These are phyloP conservation scores for Plectropomus leopardus DNA, from an alignment of 2,113 vertebrate genomes.

Conservation along the genomic window DNA sequence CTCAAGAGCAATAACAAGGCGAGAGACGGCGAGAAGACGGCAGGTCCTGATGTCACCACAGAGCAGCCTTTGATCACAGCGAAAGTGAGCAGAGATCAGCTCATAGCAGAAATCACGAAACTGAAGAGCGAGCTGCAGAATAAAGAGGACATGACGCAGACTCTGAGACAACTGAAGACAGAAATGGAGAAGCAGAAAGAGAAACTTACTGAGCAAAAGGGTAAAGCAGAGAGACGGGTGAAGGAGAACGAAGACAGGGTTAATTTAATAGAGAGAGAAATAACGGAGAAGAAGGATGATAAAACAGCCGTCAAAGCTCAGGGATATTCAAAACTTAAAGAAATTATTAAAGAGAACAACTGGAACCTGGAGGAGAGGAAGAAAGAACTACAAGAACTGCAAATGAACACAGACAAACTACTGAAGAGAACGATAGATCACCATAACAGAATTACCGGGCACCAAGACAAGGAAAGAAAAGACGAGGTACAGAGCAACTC, in stretches of 20 bases:
- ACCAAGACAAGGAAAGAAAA: background rate
- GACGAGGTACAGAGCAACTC: background rate
- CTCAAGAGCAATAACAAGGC: background rate
- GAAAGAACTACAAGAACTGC: background rate
- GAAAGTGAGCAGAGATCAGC: background rate
- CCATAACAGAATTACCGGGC: rapidly evolving
- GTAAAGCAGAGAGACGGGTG: rapidly evolving
- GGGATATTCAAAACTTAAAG: background rate
- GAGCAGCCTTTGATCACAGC: background rate
- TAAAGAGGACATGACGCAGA: background rate
- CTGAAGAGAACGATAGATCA: rapidly evolving
- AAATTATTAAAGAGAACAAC: rapidly evolving
- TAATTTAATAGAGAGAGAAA: background rate
- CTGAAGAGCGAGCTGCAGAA: background rate
- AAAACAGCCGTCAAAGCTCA: background rate
- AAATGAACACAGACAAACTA: rapidly evolving
- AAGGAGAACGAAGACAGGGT: background rate
- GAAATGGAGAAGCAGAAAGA: background rate
- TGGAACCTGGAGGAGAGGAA: background rate
- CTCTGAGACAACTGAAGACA: rapidly evolving
- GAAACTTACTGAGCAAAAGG: rapidly evolving
- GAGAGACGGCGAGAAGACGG: background rate
- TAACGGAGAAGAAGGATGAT: background rate
- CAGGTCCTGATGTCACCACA: background rate
- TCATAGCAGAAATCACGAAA: background rate